Evolutionary conservation across 2,797 vertebrate genomes (phyloP).

Genomic region (Pipistrellus kuhlii): DNA sequence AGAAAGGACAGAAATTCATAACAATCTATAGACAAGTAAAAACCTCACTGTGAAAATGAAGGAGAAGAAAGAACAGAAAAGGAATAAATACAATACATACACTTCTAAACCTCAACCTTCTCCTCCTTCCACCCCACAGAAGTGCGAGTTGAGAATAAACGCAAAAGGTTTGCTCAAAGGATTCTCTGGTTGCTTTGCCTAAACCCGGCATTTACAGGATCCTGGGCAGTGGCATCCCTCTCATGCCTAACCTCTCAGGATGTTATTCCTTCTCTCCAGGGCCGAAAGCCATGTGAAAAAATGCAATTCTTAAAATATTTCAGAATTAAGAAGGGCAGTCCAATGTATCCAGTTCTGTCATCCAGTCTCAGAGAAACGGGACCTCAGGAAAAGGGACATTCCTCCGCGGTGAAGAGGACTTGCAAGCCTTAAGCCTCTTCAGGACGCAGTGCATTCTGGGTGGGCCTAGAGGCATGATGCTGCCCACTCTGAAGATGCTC

Average conservation of each 20-base stretch:
- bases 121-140: accelerated
- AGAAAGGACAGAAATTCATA: background rate
- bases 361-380: background rate
- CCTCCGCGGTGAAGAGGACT: background rate
- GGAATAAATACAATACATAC: background rate
- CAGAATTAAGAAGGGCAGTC: slow-evolving; percentile 21
- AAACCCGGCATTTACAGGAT: background rate
- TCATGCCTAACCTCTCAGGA: background rate
- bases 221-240: accelerated
- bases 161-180: accelerated
- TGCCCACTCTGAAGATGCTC: background rate
- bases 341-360: background rate
- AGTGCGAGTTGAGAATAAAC: background rate
- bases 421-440: too few relatives aligned
- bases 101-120: background rate
- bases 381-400: background rate
- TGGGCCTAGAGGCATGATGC: background rate
- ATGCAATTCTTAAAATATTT: background rate
- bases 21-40: background rate
- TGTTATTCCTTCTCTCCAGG: background rate
- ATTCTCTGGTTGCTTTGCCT: background rate
- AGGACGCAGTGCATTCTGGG: background rate
- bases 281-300: slow-evolving; percentile 55
- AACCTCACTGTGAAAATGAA: slow-evolving; percentile 47
- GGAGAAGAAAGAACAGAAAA: slow-evolving; percentile 3